Evolutionary conservation across 2,797 vertebrate genomes (phyloP).

Genomic region (Strix occidentalis): DNA sequence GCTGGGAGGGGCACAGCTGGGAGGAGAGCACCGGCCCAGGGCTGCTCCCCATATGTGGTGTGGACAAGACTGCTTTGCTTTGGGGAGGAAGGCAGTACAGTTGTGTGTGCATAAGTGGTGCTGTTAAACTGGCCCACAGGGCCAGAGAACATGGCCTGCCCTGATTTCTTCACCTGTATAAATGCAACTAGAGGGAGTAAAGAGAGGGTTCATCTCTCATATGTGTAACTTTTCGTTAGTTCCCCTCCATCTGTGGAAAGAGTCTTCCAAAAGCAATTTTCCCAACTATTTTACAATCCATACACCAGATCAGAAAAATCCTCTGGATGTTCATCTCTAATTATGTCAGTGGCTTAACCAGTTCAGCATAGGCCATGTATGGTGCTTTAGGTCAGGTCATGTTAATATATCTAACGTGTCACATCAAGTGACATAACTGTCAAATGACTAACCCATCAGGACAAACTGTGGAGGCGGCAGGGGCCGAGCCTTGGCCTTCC

Average conservation of each 20-base stretch:
- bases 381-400: background rate
- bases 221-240: background rate
- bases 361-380: background rate
- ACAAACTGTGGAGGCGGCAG: background rate
- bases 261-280: background rate
- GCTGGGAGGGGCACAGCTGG: no score
- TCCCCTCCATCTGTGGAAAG: background rate
- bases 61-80: background rate
- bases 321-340: background rate
- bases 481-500: background rate
- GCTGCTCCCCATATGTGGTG: background rate
- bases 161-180: background rate
- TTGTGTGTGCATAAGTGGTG: rapidly evolving
- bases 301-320: background rate
- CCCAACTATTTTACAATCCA: background rate
- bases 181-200: background rate
- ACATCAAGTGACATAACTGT: background rate
- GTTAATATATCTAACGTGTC: background rate
- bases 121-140: background rate
- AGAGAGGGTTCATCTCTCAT: background rate
- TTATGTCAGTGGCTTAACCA: background rate
- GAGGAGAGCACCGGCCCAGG: background rate
- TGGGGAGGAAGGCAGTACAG: background rate
- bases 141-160: background rate
- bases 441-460: background rate